Evolutionary conservation across 2,797 vertebrate species (phyloP).

Genomic region (Manis javanica): DNA sequence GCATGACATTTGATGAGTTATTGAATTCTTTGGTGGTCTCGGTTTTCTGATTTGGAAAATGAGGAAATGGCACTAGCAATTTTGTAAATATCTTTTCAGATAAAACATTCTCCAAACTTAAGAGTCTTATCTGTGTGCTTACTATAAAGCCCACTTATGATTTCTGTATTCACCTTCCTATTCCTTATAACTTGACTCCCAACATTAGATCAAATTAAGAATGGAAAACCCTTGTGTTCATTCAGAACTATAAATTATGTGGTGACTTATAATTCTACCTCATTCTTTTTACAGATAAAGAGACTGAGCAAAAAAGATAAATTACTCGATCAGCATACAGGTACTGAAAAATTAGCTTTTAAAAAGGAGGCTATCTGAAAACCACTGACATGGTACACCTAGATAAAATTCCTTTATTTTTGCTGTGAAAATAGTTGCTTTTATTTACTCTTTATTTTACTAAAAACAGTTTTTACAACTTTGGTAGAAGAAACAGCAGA

Average conservation of each 20-base stretch:
- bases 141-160: background rate
- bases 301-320: background rate
- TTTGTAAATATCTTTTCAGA: background rate
- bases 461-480: background rate
- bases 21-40: background rate
- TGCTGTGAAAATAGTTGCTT: background rate
- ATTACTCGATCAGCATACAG: background rate
- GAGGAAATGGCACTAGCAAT: background rate
- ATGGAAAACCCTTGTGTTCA: background rate
- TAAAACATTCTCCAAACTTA: background rate
- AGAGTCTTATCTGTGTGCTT: background rate
- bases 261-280: background rate
- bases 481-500: background rate
- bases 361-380: background rate
- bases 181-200: background rate
- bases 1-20: background rate
- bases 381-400: background rate
- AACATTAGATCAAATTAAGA: background rate
- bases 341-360: background rate
- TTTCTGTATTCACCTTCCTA: background rate
- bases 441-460: background rate
- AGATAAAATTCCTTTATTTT: background rate
- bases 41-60: slow-evolving; percentile 51
- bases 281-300: background rate
- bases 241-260: background rate